Conservation (phyloP, 2,113 vertebrate genomes). For the Psittacus erithacus region DNA sequence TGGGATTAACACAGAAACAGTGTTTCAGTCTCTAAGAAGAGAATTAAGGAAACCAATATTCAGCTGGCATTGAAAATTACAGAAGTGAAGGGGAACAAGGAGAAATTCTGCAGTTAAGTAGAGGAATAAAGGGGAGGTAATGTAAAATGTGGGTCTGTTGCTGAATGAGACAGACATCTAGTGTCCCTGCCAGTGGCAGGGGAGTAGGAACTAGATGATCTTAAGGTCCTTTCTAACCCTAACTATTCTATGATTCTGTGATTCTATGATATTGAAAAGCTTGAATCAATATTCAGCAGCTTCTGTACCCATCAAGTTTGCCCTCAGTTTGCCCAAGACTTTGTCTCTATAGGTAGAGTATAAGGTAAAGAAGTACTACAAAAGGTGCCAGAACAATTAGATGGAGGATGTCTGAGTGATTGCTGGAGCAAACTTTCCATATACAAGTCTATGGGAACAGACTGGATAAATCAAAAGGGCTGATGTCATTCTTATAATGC, state of each 20-base stretch:
- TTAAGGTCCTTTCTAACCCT: too few species aligned
- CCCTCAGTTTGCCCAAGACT: background rate
- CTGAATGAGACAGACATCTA: background rate
- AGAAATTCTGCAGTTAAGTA: background rate
- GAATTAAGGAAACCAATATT: background rate
- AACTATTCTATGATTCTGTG: too few species aligned
- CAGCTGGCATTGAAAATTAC: background rate
- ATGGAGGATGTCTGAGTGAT: background rate
- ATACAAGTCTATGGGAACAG: background rate
- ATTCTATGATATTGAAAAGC: background rate
- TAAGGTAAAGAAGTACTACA: background rate
- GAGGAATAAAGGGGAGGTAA: background rate
- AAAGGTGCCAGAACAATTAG: background rate
- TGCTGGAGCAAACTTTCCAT: background rate
- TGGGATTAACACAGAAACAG: background rate
- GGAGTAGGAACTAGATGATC: too few species aligned
- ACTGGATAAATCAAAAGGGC: background rate
- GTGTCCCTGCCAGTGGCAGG: too few species aligned
- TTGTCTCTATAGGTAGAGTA: background rate
- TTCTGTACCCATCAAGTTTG: background rate
- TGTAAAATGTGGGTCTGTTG: background rate
- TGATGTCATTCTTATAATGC: background rate
- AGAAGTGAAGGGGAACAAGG: background rate
- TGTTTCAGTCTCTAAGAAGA: background rate
- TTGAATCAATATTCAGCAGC: background rate